Percentiles rank a stretch among this genome's conserved stretches.
phyloP scores from a whole-genome alignment of 2,113 vertebrate species.

The Bolborhynchus lineola region DNA sequence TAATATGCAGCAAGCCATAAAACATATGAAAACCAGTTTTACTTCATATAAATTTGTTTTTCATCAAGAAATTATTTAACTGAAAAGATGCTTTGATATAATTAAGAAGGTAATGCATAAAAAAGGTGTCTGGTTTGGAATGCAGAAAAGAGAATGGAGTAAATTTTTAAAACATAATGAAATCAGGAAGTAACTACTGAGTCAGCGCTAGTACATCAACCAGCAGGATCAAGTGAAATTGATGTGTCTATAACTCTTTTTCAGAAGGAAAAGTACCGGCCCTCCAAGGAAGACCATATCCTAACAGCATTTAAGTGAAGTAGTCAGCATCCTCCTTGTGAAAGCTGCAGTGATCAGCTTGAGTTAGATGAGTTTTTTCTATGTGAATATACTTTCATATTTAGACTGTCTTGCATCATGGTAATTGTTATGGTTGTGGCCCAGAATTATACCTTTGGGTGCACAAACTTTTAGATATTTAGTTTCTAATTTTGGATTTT shows the following conservation, averaged over 20 bases:
- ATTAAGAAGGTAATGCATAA: not conserved
- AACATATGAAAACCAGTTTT: not conserved
- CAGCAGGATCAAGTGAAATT: not conserved
- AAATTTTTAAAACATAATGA: not conserved
- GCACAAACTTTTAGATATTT: not conserved
- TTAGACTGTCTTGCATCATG: not conserved
- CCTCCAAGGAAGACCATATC: not conserved
- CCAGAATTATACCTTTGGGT: not conserved
- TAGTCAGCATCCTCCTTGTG: not conserved
- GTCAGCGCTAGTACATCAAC: not conserved
- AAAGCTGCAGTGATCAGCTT: not conserved
- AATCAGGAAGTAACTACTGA: not conserved
- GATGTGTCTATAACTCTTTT: not conserved
- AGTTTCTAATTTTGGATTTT: not conserved
- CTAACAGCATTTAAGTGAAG: not conserved
- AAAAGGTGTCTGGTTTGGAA: not conserved
- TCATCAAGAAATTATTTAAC: slow-evolving; percentile 16
- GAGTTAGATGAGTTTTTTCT: not conserved
- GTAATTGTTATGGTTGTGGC: not conserved
- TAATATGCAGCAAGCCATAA: not conserved
- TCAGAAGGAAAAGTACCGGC: not conserved
- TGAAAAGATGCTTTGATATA: not conserved
- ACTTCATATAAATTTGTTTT: not conserved
- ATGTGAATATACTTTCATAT: not conserved
- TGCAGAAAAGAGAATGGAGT: not conserved